These are phyloP conservation scores for Antrozous pallidus DNA, from an alignment of 2,797 vertebrate genomes.

Conservation along the genomic window DNA sequence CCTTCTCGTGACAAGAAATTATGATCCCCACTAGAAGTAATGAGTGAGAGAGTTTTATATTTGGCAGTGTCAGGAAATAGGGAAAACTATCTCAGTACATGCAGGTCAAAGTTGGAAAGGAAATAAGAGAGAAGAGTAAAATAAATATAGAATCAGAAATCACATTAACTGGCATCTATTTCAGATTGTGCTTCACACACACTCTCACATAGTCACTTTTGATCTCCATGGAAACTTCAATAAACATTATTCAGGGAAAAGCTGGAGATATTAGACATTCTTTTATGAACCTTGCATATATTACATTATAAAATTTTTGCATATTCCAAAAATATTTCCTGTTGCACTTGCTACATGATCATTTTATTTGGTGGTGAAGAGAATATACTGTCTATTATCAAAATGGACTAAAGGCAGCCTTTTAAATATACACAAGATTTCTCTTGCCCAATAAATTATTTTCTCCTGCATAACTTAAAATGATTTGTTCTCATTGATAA, in stretches of 20 bases:
- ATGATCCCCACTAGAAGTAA: background rate
- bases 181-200: background rate
- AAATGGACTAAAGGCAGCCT: conserved; percentile 59
- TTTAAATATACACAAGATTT: background rate
- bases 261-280: background rate
- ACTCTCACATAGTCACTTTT: background rate
- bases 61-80: conserved; percentile 12
- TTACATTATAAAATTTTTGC: conserved; percentile 77
- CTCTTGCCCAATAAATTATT: background rate
- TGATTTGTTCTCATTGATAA: background rate
- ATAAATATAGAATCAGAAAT: background rate
- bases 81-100: background rate
- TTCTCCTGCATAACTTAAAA: background rate
- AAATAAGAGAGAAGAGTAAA: conserved; percentile 2
- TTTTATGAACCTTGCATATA: conserved; percentile 59
- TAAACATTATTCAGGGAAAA: conserved; percentile 11
- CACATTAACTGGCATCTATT: background rate
- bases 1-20: conserved; percentile 1
- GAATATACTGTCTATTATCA: conserved; percentile 46
- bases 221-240: background rate
- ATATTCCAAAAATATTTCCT: conserved; percentile 76
- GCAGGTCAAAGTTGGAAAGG: background rate
- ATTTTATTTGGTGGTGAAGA: background rate
- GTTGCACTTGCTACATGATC: conserved; percentile 61
- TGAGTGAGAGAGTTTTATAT: background rate